These are phyloP conservation scores for Ceratoteleas bidentatus DNA, from an alignment of 1,140 invertebrate species.

Conservation along the genomic window DNA sequence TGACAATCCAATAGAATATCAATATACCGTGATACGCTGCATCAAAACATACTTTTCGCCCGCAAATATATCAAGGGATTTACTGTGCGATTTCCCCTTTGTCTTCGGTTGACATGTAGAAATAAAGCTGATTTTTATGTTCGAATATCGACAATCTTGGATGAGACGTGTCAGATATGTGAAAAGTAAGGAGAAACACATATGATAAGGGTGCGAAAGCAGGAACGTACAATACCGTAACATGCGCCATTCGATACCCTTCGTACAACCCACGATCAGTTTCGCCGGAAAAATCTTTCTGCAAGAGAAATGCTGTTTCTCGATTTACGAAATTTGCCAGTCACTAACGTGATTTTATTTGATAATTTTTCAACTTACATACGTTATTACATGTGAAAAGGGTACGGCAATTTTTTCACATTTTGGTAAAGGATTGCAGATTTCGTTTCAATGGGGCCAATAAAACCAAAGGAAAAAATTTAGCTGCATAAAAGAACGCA, in stretches of 20 bases:
- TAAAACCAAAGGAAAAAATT: too few relatives aligned
- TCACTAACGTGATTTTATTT: too few relatives aligned
- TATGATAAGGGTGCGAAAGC: conserved; percentile 74
- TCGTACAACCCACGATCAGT: too few relatives aligned
- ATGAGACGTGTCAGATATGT: conserved; percentile 74
- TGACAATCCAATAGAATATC: conserved; percentile 64
- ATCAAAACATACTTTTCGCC: conserved; percentile 59
- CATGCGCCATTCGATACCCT: too few relatives aligned
- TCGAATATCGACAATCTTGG: conserved; percentile 78
- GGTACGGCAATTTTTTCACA: too few relatives aligned
- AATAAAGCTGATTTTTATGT: conserved; percentile 82
- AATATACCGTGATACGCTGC: conserved; percentile 56
- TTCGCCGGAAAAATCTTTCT: too few relatives aligned
- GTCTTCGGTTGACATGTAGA: conserved; percentile 71
- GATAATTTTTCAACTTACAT: too few relatives aligned
- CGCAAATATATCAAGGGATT: conserved; percentile 69
- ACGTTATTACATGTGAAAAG: too few relatives aligned
- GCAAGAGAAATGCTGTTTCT: too few relatives aligned
- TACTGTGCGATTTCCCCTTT: conserved; percentile 67
- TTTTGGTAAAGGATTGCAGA: too few relatives aligned
- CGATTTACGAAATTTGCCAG: too few relatives aligned
- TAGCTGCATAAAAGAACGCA: background rate
- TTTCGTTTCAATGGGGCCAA: too few relatives aligned
- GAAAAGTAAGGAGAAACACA: conserved; percentile 71
- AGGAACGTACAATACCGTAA: conserved; percentile 52